Percentiles rank a stretch among this genome's conserved stretches.
phyloP scores from a whole-genome alignment of 2,797 vertebrate species.

The Odontamblyopus lacepedii region DNA sequence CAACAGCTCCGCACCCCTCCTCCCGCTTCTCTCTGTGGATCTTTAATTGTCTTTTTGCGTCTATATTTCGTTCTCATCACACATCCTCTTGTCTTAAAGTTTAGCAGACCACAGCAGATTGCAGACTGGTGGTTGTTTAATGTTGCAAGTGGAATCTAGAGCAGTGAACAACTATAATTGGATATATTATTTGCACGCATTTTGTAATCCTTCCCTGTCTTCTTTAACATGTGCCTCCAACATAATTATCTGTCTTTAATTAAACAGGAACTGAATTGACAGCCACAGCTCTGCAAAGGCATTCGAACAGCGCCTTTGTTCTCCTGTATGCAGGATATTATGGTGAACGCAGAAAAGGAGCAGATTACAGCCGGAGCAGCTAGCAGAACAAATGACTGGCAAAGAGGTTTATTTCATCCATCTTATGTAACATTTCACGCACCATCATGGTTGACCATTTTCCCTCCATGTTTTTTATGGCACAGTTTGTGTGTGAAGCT shows the following conservation, averaged over 20 bases:
- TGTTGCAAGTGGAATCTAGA: slow-evolving; percentile 40
- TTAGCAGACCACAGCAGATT: slow-evolving; percentile 57
- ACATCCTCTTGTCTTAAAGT: slow-evolving; percentile 42
- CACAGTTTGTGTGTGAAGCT: slow-evolving; percentile 23
- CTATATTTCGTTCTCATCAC: slow-evolving; percentile 7
- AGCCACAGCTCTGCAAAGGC: slow-evolving; percentile 14
- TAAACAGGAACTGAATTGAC: slow-evolving; percentile 27
- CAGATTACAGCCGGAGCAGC: slow-evolving; percentile 46
- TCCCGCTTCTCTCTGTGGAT: not conserved
- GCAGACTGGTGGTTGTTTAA: slow-evolving; percentile 62
- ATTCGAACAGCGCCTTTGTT: slow-evolving; percentile 22
- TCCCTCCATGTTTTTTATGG: slow-evolving; percentile 7
- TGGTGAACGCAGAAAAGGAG: slow-evolving; percentile 31
- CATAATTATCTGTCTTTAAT: slow-evolving; percentile 31
- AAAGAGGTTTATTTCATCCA: slow-evolving; percentile 48
- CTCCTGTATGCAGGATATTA: slow-evolving; percentile 26
- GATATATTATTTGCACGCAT: slow-evolving; percentile 27
- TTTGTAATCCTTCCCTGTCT: slow-evolving; percentile 10
- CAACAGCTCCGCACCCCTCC: slow-evolving; percentile 10
- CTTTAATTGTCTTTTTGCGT: slow-evolving; percentile 18
- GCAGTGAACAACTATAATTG: slow-evolving; percentile 39
- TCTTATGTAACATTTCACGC: slow-evolving; percentile 60
- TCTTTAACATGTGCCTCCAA: slow-evolving; percentile 9
- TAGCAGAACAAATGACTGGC: slow-evolving; percentile 45
- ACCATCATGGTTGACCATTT: slow-evolving; percentile 25